phyloP scores from a whole-genome alignment of 2,797 vertebrate species.

The Nasua narica region DNA sequence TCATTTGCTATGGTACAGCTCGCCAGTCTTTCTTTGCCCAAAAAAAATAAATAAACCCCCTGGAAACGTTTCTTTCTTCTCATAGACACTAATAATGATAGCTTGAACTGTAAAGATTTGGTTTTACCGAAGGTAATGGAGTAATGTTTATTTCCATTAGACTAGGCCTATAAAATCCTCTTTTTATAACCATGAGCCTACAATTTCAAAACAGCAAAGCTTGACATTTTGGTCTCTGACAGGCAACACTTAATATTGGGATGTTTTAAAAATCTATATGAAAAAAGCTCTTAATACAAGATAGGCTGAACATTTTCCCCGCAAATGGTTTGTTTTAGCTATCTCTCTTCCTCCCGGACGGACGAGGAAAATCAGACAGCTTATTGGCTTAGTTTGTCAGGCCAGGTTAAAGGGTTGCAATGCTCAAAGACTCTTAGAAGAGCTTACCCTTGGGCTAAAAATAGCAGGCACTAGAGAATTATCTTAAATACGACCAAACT shows the following conservation, averaged over 20 bases:
- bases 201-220: slow-evolving; percentile 78
- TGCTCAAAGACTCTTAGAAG: slow-evolving; percentile 93
- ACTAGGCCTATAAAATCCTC: slow-evolving; percentile 76
- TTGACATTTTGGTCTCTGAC: slow-evolving; percentile 81
- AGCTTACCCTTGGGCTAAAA: slow-evolving; percentile 97
- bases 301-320: slow-evolving; percentile 77
- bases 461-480: slow-evolving; percentile 92
- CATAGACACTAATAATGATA: slow-evolving; percentile 55
- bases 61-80: slow-evolving; percentile 58
- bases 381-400: slow-evolving; percentile 97
- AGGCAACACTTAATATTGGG: slow-evolving; percentile 76
- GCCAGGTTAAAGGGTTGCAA: slow-evolving; percentile 94
- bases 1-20: slow-evolving; percentile 59
- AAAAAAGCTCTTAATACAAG: slow-evolving; percentile 82
- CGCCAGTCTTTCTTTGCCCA: neutral
- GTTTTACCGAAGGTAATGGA: slow-evolving; percentile 73
- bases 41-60: slow-evolving; percentile 68
- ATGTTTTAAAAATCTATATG: slow-evolving; percentile 73
- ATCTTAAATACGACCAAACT: slow-evolving; percentile 90
- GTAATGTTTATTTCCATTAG: slow-evolving; percentile 79
- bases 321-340: slow-evolving; percentile 85
- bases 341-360: slow-evolving; percentile 80
- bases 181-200: slow-evolving; percentile 75
- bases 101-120: slow-evolving; percentile 62
- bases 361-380: slow-evolving; percentile 87